Percentiles rank a stretch among this genome's conserved stretches.
These are phyloP conservation scores for Daphoenositta chrysoptera DNA, from an alignment of 2,113 vertebrate species.

Conservation along the genomic window DNA sequence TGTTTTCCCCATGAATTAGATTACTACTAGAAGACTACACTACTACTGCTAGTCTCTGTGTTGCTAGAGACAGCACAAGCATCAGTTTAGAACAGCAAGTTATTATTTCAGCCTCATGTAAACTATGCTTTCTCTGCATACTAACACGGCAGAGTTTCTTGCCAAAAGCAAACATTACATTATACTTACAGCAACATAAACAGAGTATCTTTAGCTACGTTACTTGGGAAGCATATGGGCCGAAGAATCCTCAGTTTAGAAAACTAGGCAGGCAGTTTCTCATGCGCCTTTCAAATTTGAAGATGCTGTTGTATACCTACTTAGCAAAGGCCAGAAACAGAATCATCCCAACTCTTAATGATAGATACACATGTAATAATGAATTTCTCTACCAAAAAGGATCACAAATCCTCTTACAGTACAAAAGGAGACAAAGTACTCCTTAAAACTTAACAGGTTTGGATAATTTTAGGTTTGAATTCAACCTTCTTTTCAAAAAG, in stretches of 20 bases:
- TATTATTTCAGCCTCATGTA: neutral
- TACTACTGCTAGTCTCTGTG: neutral
- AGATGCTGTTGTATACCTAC: neutral
- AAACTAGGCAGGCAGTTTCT: neutral
- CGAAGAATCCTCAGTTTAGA: neutral
- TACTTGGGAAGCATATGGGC: neutral
- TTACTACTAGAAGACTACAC: neutral
- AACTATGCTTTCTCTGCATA: neutral
- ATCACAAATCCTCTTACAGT: neutral
- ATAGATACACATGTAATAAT: neutral
- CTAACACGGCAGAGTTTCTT: neutral
- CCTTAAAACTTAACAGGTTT: neutral
- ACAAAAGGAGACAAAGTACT: neutral
- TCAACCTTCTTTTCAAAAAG: neutral
- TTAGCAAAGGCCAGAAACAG: neutral
- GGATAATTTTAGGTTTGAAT: neutral
- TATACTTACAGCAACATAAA: neutral
- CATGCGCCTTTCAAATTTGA: neutral
- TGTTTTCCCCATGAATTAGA: neutral
- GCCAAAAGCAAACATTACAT: neutral
- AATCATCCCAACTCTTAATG: neutral
- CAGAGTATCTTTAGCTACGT: neutral
- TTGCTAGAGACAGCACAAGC: neutral
- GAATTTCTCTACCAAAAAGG: neutral
- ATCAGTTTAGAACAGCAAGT: neutral